These are phyloP conservation scores for Chaetops frenatus DNA, from an alignment of 2,113 vertebrate genomes.

Conservation along the genomic window DNA sequence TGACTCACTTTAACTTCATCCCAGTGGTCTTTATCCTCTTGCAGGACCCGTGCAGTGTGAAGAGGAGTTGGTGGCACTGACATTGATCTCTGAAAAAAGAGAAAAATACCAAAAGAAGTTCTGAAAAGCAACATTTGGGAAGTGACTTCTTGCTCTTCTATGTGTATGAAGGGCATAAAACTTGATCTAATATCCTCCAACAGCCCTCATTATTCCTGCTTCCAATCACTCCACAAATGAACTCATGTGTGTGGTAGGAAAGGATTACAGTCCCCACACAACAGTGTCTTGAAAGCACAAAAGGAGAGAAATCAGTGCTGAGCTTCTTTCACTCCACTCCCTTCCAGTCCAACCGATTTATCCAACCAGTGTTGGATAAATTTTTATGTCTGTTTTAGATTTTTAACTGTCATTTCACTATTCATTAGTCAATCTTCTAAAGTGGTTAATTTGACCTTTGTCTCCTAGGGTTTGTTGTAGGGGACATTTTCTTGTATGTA, in stretches of 20 bases:
- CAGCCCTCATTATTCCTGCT: neutral
- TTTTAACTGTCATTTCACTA: neutral
- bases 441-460: neutral
- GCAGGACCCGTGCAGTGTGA: conserved; percentile 90
- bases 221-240: neutral
- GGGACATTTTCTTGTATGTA: neutral
- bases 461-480: neutral
- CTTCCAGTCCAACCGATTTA: neutral
- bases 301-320: neutral
- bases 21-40: conserved; percentile 95
- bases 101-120: neutral
- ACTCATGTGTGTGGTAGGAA: neutral
- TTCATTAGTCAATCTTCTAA: neutral
- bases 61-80: conserved; percentile 92
- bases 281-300: neutral
- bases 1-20: conserved; percentile 94
- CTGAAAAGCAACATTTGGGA: neutral
- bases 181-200: neutral
- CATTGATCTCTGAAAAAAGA: conserved; percentile 83
- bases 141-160: neutral
- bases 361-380: neutral
- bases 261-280: neutral
- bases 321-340: neutral
- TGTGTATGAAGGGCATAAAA: neutral
- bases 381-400: neutral